These are phyloP conservation scores for Limnephilus lunatus DNA, from an alignment of 2,888 invertebrate species.

Conservation along the genomic window DNA sequence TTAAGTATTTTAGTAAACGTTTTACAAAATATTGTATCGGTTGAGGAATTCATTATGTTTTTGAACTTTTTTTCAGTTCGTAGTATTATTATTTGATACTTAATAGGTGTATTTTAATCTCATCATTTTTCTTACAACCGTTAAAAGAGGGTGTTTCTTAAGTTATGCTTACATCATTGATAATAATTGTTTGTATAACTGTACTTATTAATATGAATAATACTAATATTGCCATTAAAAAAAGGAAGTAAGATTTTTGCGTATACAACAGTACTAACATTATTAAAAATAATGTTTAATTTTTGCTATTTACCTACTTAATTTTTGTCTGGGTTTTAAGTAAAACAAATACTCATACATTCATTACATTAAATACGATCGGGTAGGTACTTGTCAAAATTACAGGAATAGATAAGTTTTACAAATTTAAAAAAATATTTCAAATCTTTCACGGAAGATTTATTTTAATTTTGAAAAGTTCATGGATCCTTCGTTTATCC, in stretches of 20 bases:
- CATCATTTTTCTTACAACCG: not conserved
- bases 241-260: not conserved
- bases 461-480: not conserved
- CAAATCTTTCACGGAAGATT: not conserved
- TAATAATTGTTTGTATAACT: not conserved
- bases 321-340: not conserved
- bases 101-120: not conserved
- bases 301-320: not conserved
- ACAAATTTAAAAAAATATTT: not conserved
- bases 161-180: not conserved
- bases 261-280: too few relatives aligned
- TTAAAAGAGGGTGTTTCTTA: not conserved
- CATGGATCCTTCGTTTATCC: not conserved
- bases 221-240: not conserved
- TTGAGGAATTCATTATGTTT: not conserved
- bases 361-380: not conserved
- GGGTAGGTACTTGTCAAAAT: not conserved
- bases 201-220: not conserved
- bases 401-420: not conserved
- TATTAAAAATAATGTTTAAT: not conserved
- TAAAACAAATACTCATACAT: not conserved
- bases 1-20: conserved; percentile 7
- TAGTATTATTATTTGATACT: conserved; percentile 29
- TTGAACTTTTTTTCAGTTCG: not conserved
- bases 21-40: not conserved